Conservation (phyloP, 2,888 invertebrate genomes). For the Dascillus cervinus region DNA sequence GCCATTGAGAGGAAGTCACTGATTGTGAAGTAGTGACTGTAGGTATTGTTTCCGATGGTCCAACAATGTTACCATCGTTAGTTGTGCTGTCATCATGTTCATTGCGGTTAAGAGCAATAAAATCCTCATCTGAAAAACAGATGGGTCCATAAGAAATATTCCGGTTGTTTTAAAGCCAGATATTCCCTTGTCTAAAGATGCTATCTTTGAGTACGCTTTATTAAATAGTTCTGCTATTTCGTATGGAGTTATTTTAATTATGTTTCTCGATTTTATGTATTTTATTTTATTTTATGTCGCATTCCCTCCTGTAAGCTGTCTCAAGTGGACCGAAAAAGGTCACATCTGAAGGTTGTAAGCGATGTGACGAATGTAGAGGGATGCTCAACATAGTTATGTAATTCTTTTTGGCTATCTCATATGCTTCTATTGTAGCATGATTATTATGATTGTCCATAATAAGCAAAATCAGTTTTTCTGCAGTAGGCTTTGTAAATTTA, state of each 20-base stretch:
- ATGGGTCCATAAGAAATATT: constrained; percentile 9
- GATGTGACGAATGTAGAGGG: no score
- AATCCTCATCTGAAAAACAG: constrained; percentile 3
- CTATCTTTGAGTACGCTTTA: constrained; percentile 8
- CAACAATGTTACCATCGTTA: constrained; percentile 2
- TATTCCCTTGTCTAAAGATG: constrained; percentile 14
- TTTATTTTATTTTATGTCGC: constrained; percentile 2
- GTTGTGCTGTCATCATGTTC: constrained; percentile 1
- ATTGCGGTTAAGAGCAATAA: not conserved
- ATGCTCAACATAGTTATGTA: no score
- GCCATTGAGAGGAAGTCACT: no score
- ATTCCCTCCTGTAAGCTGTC: no score
- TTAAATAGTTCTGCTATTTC: constrained; percentile 15
- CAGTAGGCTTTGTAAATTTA: constrained; percentile 4
- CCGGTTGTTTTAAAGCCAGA: constrained; percentile 14
- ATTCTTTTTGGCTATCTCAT: no score
- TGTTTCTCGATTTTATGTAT: constrained; percentile 2
- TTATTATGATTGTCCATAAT: constrained; percentile 7
- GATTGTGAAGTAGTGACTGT: constrained; percentile 5
- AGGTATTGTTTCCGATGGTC: constrained; percentile 1
- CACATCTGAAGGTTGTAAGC: no score
- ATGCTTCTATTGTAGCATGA: no score
- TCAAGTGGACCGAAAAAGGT: no score
- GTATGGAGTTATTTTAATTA: constrained; percentile 13
- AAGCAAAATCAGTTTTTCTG: constrained; percentile 4